phyloP scores from a whole-genome alignment of 2,797 vertebrate species.

The Sandelia bainsii region DNA sequence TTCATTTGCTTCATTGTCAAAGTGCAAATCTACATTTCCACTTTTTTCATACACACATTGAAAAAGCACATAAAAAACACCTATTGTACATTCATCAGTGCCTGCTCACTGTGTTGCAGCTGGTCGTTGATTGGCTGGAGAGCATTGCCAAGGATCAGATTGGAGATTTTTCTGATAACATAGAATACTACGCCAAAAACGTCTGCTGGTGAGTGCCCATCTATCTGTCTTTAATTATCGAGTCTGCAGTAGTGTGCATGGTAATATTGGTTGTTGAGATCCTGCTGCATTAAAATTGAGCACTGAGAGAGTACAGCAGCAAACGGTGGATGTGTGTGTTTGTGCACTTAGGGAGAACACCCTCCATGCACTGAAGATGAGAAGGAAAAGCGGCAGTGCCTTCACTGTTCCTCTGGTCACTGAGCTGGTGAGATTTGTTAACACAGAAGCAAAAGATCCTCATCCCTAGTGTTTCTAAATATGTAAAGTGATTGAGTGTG shows the following conservation, averaged over 20 bases:
- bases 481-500: not conserved
- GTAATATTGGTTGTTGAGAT: not conserved
- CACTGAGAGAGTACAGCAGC: not conserved
- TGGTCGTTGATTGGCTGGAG: slow-evolving; percentile 98
- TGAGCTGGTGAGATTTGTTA: slow-evolving; percentile 87
- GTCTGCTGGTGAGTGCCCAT: slow-evolving; percentile 93
- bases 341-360: slow-evolving; percentile 93
- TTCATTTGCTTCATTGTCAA: not conserved
- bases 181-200: slow-evolving; percentile 97
- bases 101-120: slow-evolving; percentile 74
- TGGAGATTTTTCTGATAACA: slow-evolving; percentile 96
- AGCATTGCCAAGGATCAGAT: slow-evolving; percentile 97
- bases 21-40: not conserved
- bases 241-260: not conserved
- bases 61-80: not conserved
- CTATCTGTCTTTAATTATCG: not conserved
- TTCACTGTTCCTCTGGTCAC: slow-evolving; percentile 92
- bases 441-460: not conserved
- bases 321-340: slow-evolving; percentile 18
- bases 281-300: not conserved
- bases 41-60: not conserved
- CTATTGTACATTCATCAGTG: not conserved
- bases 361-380: slow-evolving; percentile 90
- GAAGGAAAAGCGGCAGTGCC: slow-evolving; percentile 81
- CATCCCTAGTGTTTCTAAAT: not conserved